phyloP scores from a whole-genome alignment of 2,113 vertebrate species.

The Boulengeromyrus knoepffleri region DNA sequence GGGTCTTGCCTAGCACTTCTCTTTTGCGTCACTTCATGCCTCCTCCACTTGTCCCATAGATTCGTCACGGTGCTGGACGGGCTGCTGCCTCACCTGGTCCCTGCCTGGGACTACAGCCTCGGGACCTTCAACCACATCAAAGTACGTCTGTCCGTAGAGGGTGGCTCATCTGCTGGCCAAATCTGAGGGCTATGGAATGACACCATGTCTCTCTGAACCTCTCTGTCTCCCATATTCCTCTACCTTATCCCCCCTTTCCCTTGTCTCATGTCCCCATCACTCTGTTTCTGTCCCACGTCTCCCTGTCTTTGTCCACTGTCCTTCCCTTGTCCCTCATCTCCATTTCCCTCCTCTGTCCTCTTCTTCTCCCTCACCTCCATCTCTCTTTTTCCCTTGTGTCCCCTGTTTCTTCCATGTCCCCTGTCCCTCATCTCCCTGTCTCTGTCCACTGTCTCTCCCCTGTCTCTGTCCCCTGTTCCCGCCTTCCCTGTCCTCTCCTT shows the following conservation, averaged over 20 bases:
- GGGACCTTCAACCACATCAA: conserved; percentile 91
- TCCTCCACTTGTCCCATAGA: conserved; percentile 49
- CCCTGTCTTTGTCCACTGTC: too few relatives aligned
- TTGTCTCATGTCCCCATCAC: not conserved
- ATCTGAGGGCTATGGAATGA: not conserved
- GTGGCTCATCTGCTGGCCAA: not conserved
- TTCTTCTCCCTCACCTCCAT: too few relatives aligned
- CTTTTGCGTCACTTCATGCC: not conserved
- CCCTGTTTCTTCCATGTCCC: not conserved
- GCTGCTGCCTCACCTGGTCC: conserved; percentile 83
- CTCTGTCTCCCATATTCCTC: not conserved
- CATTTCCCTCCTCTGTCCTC: not conserved
- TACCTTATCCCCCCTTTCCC: not conserved
- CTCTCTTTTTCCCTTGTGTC: not conserved
- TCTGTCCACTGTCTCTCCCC: too few relatives aligned
- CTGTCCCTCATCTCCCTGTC: not conserved
- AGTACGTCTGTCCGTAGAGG: conserved; percentile 54
- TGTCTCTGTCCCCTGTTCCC: not conserved
- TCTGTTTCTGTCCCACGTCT: not conserved
- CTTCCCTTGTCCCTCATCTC: too few relatives aligned
- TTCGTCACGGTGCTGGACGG: conserved; percentile 86
- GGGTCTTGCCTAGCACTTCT: not conserved
- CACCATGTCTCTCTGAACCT: not conserved
- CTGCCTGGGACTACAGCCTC: conserved; percentile 90
- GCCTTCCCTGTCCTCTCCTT: too few relatives aligned